Evolutionary conservation across 2,113 vertebrate genomes (phyloP), one percentile per base, ranked within the genome.

Genomic region (Pseudopodoces humilis): DNA sequence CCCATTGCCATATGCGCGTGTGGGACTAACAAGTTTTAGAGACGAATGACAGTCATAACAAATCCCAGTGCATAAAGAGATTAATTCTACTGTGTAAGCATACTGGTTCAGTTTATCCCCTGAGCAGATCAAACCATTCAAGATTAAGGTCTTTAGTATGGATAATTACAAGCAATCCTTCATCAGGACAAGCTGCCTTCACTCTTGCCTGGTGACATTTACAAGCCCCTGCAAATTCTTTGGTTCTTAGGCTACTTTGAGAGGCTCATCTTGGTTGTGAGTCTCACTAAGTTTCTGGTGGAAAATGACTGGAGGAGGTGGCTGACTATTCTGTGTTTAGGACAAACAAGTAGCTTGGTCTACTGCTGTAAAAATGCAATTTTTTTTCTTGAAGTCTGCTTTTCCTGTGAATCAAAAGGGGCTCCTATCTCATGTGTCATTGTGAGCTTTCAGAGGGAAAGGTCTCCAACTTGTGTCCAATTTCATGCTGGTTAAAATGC

Each of bases 81-180:
- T 96, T 94, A 94, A 55, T 65, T 82, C 65, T 23, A 2, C 72
- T 88, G 30, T 83, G 21, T 88, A 55, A 94, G 86, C 86, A 55
- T 88, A 58, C 59, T 81, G 89, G 46, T 77, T 88, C 28, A 3
- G 43, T 91, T 95, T 94, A 91, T 94, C 46, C 64, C 55, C 76
- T 80, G 72, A 94, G 89, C 83, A 86, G 91, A 95, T 95, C 68
- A 96, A 94, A 94, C 76, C 50, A 44, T 77, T 91, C 81, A 92
- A 91, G 86, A 81, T 94, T 95, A 94, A 74, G 25, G 76, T 67
- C 68, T 92, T 91, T 88, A 91, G 68, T 33, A 58, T 30, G 64
- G 93, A 88, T 94, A 91, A 91, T 92, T 86, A 60, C 80, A 65
- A 88, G 50, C 55, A 91, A 94, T 92, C 80, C 64, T 62, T 69